Evolutionary conservation across 2,888 invertebrate genomes (phyloP), one percentile per base, ranked within the genome.

Genomic region (Noctua janthe): DNA sequence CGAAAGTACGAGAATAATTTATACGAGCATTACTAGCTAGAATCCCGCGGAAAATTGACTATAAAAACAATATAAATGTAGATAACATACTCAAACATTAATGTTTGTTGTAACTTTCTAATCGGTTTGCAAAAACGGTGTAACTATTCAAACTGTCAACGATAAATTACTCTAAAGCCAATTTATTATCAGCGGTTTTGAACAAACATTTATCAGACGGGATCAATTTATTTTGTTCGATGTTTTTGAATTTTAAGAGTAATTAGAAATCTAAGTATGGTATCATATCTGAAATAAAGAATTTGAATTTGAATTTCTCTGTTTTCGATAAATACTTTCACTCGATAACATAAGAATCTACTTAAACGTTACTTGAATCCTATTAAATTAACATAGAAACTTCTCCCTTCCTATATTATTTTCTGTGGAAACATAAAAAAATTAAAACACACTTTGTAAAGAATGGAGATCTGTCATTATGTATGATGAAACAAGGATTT

Each of bases 181-280:
- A 83, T 80, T 83, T 71, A 84, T 71, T 80, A 74, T 83, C 66
- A 85, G 66, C 39, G 29, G 83, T 54, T 74, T 71, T 54, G 51
- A 80, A 74, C 62, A 67, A 85, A 66, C 62, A 74, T 82, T 85
- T 29, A 62, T 62, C 59, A 82, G 43, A 23, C 35, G 20, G 54
- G 70, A 56, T 69, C 39, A 43, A 74, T 66, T 82, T 80, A 35
- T 80, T 59, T 71, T 59, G 70, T 80, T 66, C 49, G 17, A 62
- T 71, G 85, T 82, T 73, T 70, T 43, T 43, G 6, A n/a, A 82
- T 62, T 56, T 79, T 10, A n/a, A 35, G 43, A n/a, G 10, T 75
- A 70, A 66, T 66, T 64, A 62, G 15, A 66, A 80, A 81, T 75
- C 13, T 29, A 47, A n/a, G 13, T 39, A 56, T 39, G 39, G 39